Base-by-base conservation (phyloP, 2,888 invertebrate species). In the Heliconius sara region DNA sequence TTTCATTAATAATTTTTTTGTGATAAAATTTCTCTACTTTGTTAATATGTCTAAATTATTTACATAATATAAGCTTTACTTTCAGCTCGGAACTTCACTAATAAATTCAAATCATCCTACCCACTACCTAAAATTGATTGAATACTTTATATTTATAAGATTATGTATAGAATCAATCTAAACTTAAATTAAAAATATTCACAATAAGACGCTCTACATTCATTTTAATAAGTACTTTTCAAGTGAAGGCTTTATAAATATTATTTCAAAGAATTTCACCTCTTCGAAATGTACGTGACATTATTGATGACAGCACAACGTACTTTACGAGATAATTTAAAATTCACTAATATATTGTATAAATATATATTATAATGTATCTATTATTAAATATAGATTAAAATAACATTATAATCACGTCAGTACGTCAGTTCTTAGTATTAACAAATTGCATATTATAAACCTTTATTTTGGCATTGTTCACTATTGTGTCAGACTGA, bases 161-260 rank as follows among this genome's bases (percentile, higher is more conserved):
- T 30, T 67, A 2, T 34, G 4, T 70, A 70, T 25, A 13, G 16
- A 70, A 16, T 70, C 68, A 70, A 70, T 70, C 39, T 5, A 70
- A 68, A 68, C 25, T 43, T 68, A 39, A 43, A 68, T 68, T 68
- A 68, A 68, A 67, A 68, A 43, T 43, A n/a, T 68, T 68, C n/a
- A 25, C 43, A 12, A 43, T 70, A 70, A 70, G 25, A n/a, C 5
- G 43, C 43, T 25, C 13, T 70, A 43, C 68, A n/a, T 70, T 70
- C 43, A 13, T 12, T 70, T 70, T 43, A 70, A 43, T 70, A 47
- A 70, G 25, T 70, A 43, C 16, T 25, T 47, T 70, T 70, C 25
- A 27, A 70, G 7, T 47, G 43, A 47, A 43, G 70, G 43, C 16
- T 70, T 43, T 70, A 70, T 70, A 27, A 70, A 70, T 25, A 70